phyloP scores from a whole-genome alignment of 1,140 invertebrate genomes.

The Mycetomoellerius zeteki region DNA sequence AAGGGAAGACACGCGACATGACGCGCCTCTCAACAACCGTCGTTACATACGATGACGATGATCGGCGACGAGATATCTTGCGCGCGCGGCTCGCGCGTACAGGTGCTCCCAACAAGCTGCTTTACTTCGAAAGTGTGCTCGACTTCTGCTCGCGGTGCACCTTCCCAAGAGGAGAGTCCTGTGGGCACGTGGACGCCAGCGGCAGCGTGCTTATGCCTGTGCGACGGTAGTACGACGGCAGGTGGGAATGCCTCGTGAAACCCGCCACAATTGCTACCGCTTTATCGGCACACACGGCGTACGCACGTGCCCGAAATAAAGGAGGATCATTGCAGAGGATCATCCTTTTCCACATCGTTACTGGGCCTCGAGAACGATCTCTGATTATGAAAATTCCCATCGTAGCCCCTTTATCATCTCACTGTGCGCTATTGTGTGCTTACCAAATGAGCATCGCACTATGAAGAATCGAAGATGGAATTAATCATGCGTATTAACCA shows the following conservation, averaged over 20 bases:
- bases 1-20: conserved; percentile 1
- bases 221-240: conserved; percentile 65
- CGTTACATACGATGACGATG: conserved; percentile 62
- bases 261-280: conserved; percentile 73
- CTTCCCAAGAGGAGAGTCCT: conserved; percentile 59
- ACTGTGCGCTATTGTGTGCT: neutral
- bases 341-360: conserved; percentile 53
- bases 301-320: conserved; percentile 59
- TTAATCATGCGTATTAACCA: neutral
- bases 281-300: conserved; percentile 62
- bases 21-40: conserved; percentile 24
- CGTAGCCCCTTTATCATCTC: neutral
- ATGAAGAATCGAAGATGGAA: neutral
- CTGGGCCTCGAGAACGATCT: conserved; percentile 45
- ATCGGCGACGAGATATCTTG: conserved; percentile 73
- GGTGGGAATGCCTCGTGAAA: conserved; percentile 73
- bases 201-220: conserved; percentile 27
- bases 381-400: conserved; percentile 60
- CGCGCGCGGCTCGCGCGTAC: conserved; percentile 68
- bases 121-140: conserved; percentile 69
- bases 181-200: conserved; percentile 70
- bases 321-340: conserved; percentile 50
- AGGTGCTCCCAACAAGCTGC: conserved; percentile 79
- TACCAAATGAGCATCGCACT: neutral
- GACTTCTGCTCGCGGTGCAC: conserved; percentile 69